Evolutionary conservation across 2,797 vertebrate species (phyloP).

Genomic region (Tapirus indicus): DNA sequence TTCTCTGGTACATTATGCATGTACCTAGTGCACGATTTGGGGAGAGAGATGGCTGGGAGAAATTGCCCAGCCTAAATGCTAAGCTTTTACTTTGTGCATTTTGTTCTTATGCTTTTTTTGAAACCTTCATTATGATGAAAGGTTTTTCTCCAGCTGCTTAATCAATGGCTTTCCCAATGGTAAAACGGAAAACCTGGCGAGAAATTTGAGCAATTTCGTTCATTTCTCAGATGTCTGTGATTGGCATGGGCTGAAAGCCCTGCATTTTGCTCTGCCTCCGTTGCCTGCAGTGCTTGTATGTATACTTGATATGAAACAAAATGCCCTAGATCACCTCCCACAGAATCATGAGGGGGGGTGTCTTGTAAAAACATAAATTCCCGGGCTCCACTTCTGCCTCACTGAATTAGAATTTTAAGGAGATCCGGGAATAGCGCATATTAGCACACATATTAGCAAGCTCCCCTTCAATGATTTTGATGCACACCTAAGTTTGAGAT

Average conservation of each 20-base stretch:
- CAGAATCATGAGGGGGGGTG: background rate
- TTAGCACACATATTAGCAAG: background rate
- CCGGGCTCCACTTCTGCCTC: background rate
- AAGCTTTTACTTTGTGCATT: slow-evolving; percentile 36
- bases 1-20: background rate
- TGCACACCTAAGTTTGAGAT: background rate
- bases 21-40: background rate
- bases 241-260: background rate
- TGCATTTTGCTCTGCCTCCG: background rate
- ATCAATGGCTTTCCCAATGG: background rate
- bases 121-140: background rate
- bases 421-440: background rate
- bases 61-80: background rate
- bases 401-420: background rate
- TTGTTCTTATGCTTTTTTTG: background rate
- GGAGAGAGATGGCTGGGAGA: background rate
- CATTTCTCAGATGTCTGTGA: slow-evolving; percentile 31
- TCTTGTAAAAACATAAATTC: background rate
- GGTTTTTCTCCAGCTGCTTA: slow-evolving; percentile 12
- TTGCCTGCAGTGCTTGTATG: background rate
- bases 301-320: background rate
- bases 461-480: background rate
- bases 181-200: background rate
- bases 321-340: background rate
- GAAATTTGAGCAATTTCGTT: background rate